phyloP scores from a whole-genome alignment of 2,797 vertebrate genomes.

The Mus spretus region DNA sequence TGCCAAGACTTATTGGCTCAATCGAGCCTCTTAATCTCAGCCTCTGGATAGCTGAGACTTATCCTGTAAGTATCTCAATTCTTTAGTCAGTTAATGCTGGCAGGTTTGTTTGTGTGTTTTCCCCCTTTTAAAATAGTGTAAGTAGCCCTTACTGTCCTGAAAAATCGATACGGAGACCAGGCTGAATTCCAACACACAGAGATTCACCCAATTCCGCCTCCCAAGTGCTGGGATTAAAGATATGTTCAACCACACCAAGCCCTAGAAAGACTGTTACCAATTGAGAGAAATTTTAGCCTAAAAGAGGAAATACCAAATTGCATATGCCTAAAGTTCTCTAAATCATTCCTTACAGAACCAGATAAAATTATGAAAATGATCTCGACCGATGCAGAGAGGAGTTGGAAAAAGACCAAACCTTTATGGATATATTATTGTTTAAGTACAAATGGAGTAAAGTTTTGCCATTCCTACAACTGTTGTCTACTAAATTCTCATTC shows the following conservation, averaged over 20 bases:
- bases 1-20: background rate
- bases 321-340: slow-evolving; percentile 48
- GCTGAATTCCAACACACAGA: background rate
- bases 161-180: background rate
- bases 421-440: background rate
- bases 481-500: slow-evolving; percentile 57
- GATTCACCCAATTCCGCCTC: background rate
- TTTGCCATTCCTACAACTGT: background rate
- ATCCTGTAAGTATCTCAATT: background rate
- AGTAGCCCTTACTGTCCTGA: background rate
- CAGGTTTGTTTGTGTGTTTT: too few species aligned
- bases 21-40: background rate
- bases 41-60: background rate
- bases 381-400: background rate
- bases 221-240: background rate
- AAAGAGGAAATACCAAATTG: slow-evolving; percentile 24
- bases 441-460: background rate
- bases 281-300: background rate
- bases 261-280: slow-evolving; percentile 16
- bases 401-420: background rate
- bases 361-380: slow-evolving; percentile 16
- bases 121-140: background rate
- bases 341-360: slow-evolving; percentile 40
- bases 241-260: background rate
- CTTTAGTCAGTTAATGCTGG: slow-evolving; percentile 6